Conservation (phyloP, 2,113 vertebrate species). For the Menidia beryllina region DNA sequence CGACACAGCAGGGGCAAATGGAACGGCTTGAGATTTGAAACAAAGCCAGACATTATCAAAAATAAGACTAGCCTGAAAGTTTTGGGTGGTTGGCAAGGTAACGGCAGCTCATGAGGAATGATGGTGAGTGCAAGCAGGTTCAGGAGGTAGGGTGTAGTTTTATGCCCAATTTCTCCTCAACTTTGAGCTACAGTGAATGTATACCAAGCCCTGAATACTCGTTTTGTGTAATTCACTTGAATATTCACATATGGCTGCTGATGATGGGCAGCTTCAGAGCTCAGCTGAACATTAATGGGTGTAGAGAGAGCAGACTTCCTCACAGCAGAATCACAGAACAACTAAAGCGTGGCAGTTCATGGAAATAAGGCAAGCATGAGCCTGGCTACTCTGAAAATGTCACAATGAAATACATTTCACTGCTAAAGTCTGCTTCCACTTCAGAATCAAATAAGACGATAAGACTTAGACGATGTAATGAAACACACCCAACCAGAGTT, state of each 20-base stretch:
- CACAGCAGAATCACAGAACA: slow-evolving; percentile 3
- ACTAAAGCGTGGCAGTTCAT: slow-evolving; percentile 25
- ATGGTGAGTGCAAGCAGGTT: neutral
- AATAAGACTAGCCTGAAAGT: neutral
- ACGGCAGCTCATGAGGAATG: slow-evolving; percentile 4
- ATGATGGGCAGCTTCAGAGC: slow-evolving; percentile 29
- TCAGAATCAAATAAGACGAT: neutral
- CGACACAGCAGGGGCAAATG: neutral
- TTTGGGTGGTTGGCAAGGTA: neutral
- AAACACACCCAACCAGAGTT: neutral
- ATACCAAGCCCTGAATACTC: neutral
- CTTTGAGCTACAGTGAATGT: neutral
- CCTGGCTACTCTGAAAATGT: slow-evolving; percentile 13
- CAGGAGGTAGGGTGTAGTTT: neutral
- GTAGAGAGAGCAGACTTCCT: slow-evolving; percentile 1
- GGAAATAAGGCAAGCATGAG: neutral
- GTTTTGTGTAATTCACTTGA: slow-evolving; percentile 6
- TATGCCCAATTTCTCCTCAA: neutral
- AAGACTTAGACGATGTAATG: no score
- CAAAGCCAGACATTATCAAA: neutral
- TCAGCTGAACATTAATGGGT: slow-evolving; percentile 12
- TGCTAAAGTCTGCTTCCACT: slow-evolving; percentile 12
- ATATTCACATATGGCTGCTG: slow-evolving; percentile 6
- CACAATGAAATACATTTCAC: neutral
- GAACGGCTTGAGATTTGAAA: neutral